Conservation (phyloP, 2,797 vertebrate species). For the Pseudochirops cupreus region DNA sequence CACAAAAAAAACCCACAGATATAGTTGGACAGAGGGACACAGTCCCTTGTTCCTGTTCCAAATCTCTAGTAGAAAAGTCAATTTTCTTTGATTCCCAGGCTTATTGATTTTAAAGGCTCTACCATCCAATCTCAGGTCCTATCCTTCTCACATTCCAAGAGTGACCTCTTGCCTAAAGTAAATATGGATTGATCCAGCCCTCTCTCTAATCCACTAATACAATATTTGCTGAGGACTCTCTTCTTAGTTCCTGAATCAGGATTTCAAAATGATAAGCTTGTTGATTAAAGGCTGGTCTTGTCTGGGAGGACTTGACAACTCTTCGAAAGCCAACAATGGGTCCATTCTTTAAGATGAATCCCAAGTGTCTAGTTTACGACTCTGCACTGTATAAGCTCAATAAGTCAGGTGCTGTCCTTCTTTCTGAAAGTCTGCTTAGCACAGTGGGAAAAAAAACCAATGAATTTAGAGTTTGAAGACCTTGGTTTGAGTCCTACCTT, state of each 20-base stretch:
- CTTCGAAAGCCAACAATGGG: background rate
- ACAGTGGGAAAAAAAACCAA: background rate
- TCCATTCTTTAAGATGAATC: background rate
- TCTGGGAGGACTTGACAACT: background rate
- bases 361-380: background rate
- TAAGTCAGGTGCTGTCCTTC: background rate
- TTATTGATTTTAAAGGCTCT: slow-evolving; percentile 15
- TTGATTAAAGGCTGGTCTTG: background rate
- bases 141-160: slow-evolving; percentile 32
- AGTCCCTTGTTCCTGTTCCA: slow-evolving; percentile 8
- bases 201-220: slow-evolving; percentile 7
- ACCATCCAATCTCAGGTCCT: background rate
- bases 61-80: background rate
- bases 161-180: background rate
- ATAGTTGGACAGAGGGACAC: background rate
- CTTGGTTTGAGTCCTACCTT: background rate
- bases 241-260: background rate
- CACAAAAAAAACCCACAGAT: slow-evolving; percentile 19
- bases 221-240: background rate
- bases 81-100: slow-evolving; percentile 16
- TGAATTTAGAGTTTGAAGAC: background rate
- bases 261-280: background rate
- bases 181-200: slow-evolving; percentile 4
- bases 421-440: background rate
- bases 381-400: background rate